phyloP scores from a whole-genome alignment of 2,113 vertebrate genomes.

The Zosterops pallidus region DNA sequence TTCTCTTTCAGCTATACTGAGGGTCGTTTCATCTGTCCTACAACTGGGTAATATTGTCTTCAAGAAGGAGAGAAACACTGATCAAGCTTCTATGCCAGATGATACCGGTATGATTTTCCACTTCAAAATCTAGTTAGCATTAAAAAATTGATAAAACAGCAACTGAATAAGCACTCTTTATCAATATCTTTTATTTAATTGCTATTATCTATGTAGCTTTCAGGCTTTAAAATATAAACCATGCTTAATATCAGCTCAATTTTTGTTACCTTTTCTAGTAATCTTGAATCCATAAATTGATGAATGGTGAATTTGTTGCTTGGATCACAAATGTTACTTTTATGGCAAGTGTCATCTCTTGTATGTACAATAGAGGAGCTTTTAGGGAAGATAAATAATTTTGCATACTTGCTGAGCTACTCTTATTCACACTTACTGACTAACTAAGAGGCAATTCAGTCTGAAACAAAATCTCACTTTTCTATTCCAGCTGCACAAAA shows the following conservation, averaged over 20 bases:
- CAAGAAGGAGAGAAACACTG: constrained; percentile 94
- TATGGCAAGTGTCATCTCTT: neutral
- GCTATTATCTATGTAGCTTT: neutral
- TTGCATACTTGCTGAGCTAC: neutral
- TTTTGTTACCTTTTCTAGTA: neutral
- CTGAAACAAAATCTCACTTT: neutral
- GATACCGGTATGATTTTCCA: constrained; percentile 84
- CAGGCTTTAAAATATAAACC: neutral
- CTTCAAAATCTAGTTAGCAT: neutral
- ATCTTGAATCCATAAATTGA: neutral
- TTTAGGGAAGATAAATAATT: neutral
- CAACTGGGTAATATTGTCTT: constrained; percentile 93
- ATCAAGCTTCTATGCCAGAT: constrained; percentile 96
- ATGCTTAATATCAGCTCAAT: neutral
- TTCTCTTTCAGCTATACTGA: constrained; percentile 83
- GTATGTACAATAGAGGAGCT: neutral
- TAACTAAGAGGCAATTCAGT: neutral
- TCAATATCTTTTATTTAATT: neutral
- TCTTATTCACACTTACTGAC: neutral
- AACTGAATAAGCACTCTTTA: neutral
- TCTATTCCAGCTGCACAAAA: constrained; percentile 88
- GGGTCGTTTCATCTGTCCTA: constrained; percentile 90
- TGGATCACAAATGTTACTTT: neutral
- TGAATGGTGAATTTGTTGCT: neutral
- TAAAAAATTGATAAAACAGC: neutral